Base-by-base conservation (phyloP, 1,140 invertebrate species). In the Samia ricini region DNA sequence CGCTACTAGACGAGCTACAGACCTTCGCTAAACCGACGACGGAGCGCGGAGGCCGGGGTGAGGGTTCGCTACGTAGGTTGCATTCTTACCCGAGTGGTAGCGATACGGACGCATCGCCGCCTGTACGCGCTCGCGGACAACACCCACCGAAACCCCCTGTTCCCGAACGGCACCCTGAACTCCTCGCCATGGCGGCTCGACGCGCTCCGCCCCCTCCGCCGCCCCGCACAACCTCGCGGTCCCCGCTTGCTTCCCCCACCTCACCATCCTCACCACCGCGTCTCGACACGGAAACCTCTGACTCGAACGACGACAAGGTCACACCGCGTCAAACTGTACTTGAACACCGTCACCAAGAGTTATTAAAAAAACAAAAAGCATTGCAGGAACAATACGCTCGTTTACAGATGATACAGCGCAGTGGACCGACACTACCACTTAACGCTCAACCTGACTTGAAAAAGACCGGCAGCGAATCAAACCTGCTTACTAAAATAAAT, bases 1-100 rank as follows among this genome's bases (percentile, higher is more conserved):
- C 96, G 94, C 89, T 98, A 94, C 88, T 98, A 96, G 96, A 97
- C 83, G 97, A 98, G 88, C 92, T 97, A 55, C 95, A 97, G 84
- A 97, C 96, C 8, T 97, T 97, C 83, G 94, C 94, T 24, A 93
- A 94, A 70, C 95, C 95, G 3, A 48, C 7, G 10, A n/a, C 33
- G 33, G 78, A 91, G 89, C 80, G 92, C 95, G 92, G 81, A 94
- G 94, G 93, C 94, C 83, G 95, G 94, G 88, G 88, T 94, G 72
- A 94, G 93, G 84, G 95, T 92, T 93, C 94, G 10, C 84, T 96
- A 52, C 92, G 95, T 1, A 91, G 95, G 21, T 82, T 95, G 55
- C 94, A 95, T 76, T 95, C 95, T 0, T 95, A 95, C 75, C 94
- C 95, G 33, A 95, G 94, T 70, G 94, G 94, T 62, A 95, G 94